Evolutionary conservation across 2,888 invertebrate species (phyloP), one percentile per base, ranked within the genome.

Genomic region (Monochamus alternatus): DNA sequence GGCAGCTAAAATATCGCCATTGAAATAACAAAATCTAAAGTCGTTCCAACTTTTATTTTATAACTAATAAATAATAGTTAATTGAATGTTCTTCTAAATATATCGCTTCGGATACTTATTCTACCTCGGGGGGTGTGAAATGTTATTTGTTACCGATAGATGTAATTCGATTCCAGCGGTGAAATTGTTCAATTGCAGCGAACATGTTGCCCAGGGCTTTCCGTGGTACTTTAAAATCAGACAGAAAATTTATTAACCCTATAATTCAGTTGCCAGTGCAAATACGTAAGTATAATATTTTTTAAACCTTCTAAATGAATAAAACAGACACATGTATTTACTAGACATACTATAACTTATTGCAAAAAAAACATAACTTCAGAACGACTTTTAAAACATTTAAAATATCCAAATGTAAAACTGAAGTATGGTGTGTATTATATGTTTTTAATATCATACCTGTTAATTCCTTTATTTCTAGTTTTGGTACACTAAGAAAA

Each of bases 221-320:
- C 2, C 43, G 30, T 51, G 69, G 63, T 73, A 74, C 76, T 78
- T 77, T 73, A 65, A 69, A 69, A 75, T 51, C 67, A 77, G 59
- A 67, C 75, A 32, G 22, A 32, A 70, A 75, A 78, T 78, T 78
- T 78, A 78, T 77, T 70, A 70, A 10, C 69, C 10, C 52, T 51
- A 68, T 64, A 68, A 38, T 38, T 38, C 38, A 22, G 22, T 22
- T 22, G 22, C 22, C 22, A 22, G 22, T 22, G 22, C 1, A 22
- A 22, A 22, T 22, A 22, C 0, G 22, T 22, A 22, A 22, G 22
- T 22, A 22, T 22, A 22, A 22, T 22, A 22, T 22, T 22, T 22
- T 22, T 22, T 22, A 22, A 22, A 22, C 22, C 22, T 22, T 22
- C 22, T 22, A 22, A 22, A 22, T 22, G 22, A 22, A 22, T 22